Base-by-base conservation (phyloP, 2,113 vertebrate genomes). In the Nothobranchius kuhntae region DNA sequence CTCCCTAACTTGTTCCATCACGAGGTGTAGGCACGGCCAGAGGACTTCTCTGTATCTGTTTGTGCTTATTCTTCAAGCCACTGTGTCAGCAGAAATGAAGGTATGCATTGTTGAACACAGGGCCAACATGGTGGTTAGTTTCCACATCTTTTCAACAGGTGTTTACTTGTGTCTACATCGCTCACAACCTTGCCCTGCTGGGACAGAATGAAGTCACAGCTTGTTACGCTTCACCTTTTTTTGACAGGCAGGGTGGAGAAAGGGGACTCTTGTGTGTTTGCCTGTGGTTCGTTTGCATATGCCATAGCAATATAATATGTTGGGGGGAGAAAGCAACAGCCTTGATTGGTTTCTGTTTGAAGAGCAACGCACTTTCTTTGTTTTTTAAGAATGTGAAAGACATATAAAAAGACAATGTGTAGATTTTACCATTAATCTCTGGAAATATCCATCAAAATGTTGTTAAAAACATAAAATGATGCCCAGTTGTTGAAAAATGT, bases 291-390 rank as follows among this genome's bases (percentile, higher is more conserved):
- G 90, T 93, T 57, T 91, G 88, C 83, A 84, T 85, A 89, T 75
- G 81, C 80, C 72, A 68, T 60, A 79, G 82, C 83, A 86, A 86
- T 88, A 87, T 87, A 88, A 89, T 83, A 86, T 85, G 89, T 88
- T 72, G 85, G 89, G 30, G 30, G 91, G 89, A 87, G 3, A 92
- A 90, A 89, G 89, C 76, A 47, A 85, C 78, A 87, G 84, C 74
- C 87, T 83, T 76, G 90, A 92, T 92, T 83, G 54, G 68, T 83
- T 91, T 91, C 88, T 91, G 88, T 92, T 91, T 53, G 81, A 51
- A 60, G 67, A 87, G 90, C 91, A 93, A 93, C 93, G 89, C 67
- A 67, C 78, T 72, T 65, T 74, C 77, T 80, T 83, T 68, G 71
- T 63, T 78, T 82, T 87, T 61, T 77, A 91, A 92, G 91, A 3